phyloP scores from a whole-genome alignment of 2,888 invertebrate species.

The Falcaria lacertinaria region DNA sequence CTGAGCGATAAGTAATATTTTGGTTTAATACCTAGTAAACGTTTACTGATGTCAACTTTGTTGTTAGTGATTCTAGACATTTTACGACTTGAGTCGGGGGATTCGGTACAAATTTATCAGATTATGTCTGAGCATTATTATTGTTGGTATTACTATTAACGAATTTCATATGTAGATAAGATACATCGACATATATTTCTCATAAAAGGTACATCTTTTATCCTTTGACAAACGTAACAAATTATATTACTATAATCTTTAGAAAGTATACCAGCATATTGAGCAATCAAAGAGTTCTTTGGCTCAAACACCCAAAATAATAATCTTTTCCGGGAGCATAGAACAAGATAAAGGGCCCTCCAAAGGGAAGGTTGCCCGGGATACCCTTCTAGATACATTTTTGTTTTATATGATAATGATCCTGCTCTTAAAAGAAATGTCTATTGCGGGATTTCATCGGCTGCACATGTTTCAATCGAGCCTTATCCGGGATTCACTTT shows the following conservation, averaged over 20 bases:
- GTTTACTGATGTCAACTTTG: too few species aligned
- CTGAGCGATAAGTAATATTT: too few species aligned
- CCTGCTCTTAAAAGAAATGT: conserved; percentile 1
- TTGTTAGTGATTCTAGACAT: too few species aligned
- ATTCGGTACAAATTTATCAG: too few species aligned
- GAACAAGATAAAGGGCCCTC: neutral
- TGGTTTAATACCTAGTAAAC: too few species aligned
- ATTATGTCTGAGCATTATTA: too few species aligned
- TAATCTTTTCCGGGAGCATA: neutral
- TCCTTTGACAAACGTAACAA: neutral
- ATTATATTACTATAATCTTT: neutral
- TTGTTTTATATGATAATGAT: neutral
- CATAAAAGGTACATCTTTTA: too few species aligned
- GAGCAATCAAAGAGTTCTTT: neutral
- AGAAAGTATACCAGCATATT: neutral
- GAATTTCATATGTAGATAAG: too few species aligned
- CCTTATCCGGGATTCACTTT: conserved; percentile 1
- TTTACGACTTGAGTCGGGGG: too few species aligned
- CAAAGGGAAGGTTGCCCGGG: neutral
- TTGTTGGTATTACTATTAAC: too few species aligned
- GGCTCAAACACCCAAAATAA: neutral
- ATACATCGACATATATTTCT: too few species aligned
- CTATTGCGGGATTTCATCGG: neutral
- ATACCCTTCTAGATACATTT: neutral
- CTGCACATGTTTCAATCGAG: conserved; percentile 2